Conservation (phyloP, 1,140 invertebrate species). For the Sogatella furcifera region DNA sequence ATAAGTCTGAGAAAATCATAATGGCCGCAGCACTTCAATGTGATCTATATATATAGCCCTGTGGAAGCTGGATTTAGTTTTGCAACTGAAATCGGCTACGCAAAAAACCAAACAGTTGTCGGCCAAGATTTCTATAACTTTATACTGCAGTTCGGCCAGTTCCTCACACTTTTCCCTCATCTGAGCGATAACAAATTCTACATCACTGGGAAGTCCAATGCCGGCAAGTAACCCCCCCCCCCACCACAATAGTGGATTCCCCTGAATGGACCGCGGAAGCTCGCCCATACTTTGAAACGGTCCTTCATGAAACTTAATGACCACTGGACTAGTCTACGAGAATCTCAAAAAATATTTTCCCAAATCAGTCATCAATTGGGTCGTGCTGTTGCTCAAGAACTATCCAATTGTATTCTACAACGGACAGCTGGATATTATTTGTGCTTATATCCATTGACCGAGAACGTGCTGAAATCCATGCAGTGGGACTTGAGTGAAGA, state of each 20-base stretch:
- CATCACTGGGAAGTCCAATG: slow-evolving; percentile 80
- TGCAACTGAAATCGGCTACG: slow-evolving; percentile 53
- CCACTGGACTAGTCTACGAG: slow-evolving; percentile 51
- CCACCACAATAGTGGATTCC: too few species aligned
- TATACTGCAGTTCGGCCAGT: slow-evolving; percentile 58
- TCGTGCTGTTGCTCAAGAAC: slow-evolving; percentile 51
- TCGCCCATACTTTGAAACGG: too few species aligned
- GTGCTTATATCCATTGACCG: slow-evolving; percentile 66
- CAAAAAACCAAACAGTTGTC: slow-evolving; percentile 47
- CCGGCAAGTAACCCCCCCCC: slow-evolving; percentile 71
- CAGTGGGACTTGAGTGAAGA: slow-evolving; percentile 52
- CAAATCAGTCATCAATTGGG: slow-evolving; percentile 64
- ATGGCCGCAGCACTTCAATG: slow-evolving; percentile 10
- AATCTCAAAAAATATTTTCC: slow-evolving; percentile 69
- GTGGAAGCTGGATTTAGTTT: slow-evolving; percentile 44
- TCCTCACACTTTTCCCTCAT: slow-evolving; percentile 60
- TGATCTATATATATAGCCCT: slow-evolving; percentile 66
- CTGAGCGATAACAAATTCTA: slow-evolving; percentile 55
- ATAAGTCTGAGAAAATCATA: slow-evolving; percentile 4
- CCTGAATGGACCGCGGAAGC: too few species aligned
- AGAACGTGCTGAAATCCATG: slow-evolving; percentile 47
- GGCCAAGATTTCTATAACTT: slow-evolving; percentile 12
- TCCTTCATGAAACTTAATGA: too few species aligned
- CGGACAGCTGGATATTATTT: slow-evolving; percentile 68
- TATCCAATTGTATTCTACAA: slow-evolving; percentile 67